These are phyloP conservation scores for Oscheius onirici DNA, from an alignment of 2,888 invertebrate genomes.

Conservation along the genomic window DNA sequence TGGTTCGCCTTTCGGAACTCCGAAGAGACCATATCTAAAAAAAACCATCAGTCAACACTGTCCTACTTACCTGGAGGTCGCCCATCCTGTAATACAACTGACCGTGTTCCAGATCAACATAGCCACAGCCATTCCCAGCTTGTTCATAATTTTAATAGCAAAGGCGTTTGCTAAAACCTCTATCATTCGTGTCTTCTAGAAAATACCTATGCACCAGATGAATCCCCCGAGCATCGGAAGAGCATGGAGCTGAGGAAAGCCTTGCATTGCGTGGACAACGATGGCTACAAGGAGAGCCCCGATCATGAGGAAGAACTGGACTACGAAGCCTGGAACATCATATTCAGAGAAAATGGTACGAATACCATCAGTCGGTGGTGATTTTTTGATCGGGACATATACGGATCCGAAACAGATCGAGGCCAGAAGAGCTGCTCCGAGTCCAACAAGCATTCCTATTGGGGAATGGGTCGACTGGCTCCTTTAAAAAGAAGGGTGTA, in stretches of 20 bases:
- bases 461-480: too few relatives aligned
- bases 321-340: conserved; percentile 73
- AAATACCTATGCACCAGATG: conserved; percentile 73
- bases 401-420: conserved; percentile 73
- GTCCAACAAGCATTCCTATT: conserved; percentile 59
- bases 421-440: conserved; percentile 71
- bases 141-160: conserved; percentile 74
- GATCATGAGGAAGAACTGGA: conserved; percentile 74
- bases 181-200: not conserved
- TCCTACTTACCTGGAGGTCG: conserved; percentile 34
- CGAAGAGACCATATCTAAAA: conserved; percentile 55
- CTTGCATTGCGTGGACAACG: conserved; percentile 70
- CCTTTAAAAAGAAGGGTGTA: too few relatives aligned
- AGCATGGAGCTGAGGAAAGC: conserved; percentile 72
- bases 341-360: not conserved
- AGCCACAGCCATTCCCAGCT: conserved; percentile 73
- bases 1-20: conserved; percentile 45
- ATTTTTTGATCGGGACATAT: conserved; percentile 74
- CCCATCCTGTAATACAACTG: conserved; percentile 74
- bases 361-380: conserved; percentile 60
- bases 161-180: conserved; percentile 72
- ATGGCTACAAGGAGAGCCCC: conserved; percentile 72
- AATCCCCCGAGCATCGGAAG: conserved; percentile 74
- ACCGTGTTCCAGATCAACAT: conserved; percentile 73
- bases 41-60: not conserved